Evolutionary conservation across 2,888 invertebrate species (phyloP).

Genomic region (Metellina segmentata): DNA sequence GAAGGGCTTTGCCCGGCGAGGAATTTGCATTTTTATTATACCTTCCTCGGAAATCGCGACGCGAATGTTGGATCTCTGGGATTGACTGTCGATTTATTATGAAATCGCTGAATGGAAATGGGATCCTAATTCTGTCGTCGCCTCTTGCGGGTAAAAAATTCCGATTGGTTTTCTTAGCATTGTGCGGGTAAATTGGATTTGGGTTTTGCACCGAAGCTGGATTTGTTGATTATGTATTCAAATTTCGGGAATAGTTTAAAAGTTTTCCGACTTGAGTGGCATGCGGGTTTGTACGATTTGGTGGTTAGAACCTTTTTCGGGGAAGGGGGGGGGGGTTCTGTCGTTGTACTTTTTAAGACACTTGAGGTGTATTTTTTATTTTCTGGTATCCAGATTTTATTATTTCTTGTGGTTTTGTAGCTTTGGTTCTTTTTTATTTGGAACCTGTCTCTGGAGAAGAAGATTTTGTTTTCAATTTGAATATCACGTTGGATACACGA

Average conservation of each 20-base stretch:
- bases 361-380: too few relatives aligned
- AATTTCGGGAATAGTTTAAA: neutral
- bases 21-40: conserved; percentile 67
- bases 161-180: neutral
- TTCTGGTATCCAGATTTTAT: too few relatives aligned
- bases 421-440: too few relatives aligned
- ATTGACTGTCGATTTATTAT: conserved; percentile 43
- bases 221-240: neutral
- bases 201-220: neutral
- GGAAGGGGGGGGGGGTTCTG: neutral
- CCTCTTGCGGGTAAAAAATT: neutral
- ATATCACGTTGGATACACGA: too few relatives aligned
- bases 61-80: neutral
- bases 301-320: neutral
- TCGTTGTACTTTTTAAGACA: too few relatives aligned
- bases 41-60: conserved; percentile 6
- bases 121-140: neutral
- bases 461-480: too few relatives aligned
- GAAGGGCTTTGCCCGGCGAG: neutral
- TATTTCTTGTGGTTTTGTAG: too few relatives aligned
- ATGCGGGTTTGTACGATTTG: neutral
- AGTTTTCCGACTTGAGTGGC: neutral
- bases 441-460: too few relatives aligned
- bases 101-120: conserved; percentile 24
- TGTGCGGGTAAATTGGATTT: neutral